Evolutionary conservation across 1,140 invertebrate genomes (phyloP), one percentile per base, ranked within the genome.

Genomic region (Metaphire vulgaris): DNA sequence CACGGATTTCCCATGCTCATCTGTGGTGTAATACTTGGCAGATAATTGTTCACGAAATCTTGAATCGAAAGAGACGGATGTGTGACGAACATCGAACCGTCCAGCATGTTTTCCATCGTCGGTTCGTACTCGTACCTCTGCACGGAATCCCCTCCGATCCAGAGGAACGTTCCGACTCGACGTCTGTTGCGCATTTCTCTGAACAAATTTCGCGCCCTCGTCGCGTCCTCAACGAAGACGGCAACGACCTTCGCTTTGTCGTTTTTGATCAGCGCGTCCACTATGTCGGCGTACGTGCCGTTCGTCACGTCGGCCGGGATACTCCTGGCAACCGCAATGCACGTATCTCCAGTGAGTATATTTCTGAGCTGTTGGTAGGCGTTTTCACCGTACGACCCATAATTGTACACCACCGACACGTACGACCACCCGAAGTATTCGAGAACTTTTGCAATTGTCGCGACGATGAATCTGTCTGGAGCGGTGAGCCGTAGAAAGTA

Each of bases 371-470:
- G 41, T 79, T 90, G 89, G 65, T 89, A 90, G 21, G 88, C 90
- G 14, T 71, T 74, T 82, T 91, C 90, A n/a, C 91, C 91, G 80
- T 91, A 92, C 80, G 90, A 90, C 74, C 90, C 90, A 81, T 90
- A 89, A 56, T 89, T 88, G 32, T 89, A 89, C 0, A 92, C 88
- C 0, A 90, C 90, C 0, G 90, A 91, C 29, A 92, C 89, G 82
- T 91, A 92, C 75, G 89, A 89, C 91, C 91, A 92, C 26, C 88
- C 88, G 69, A 91, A 87, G 15, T 77, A 86, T 81, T 77, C 84
- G 33, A 91, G 87, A 74, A 92, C 88, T 82, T 90, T 89, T 12
- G 90, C 89, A 86, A 92, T 91, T 0, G 90, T 90, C 78, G 89
- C 87, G 0, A 90, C 90, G 83, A 92, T 91, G 81, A 90, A 79